A percentile compares a stretch with the other conserved stretches of the same genome.
Evolutionary conservation across 2,888 invertebrate genomes (phyloP).

Genomic region (Aphidoletes aphidimyza): DNA sequence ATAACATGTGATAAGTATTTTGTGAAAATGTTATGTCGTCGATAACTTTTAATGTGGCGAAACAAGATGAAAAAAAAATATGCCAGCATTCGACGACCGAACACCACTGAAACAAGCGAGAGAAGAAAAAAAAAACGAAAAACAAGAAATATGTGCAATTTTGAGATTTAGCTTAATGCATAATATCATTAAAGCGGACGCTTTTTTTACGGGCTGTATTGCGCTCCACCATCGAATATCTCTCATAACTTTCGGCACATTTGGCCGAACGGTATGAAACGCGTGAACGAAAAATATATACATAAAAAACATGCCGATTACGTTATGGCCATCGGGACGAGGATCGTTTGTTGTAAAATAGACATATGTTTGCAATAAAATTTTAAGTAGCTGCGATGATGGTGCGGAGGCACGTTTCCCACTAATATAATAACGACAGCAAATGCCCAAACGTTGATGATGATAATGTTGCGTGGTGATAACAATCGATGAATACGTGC

Average conservation of each 20-base stretch:
- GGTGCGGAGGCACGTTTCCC: slow-evolving; percentile 9
- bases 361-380: slow-evolving; percentile 49
- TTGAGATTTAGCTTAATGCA: slow-evolving; percentile 23
- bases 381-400: slow-evolving; percentile 35
- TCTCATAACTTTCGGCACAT: slow-evolving; percentile 19
- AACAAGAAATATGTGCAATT: slow-evolving; percentile 49
- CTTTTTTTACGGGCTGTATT: background rate
- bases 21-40: slow-evolving; percentile 49
- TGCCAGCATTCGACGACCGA: too few species aligned
- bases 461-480: too few species aligned
- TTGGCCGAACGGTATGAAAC: background rate
- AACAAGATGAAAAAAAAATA: slow-evolving; percentile 39
- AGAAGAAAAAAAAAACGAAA: background rate
- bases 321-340: background rate
- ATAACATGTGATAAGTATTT: slow-evolving; percentile 51
- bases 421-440: slow-evolving; percentile 31
- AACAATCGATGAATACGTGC: slow-evolving; percentile 31
- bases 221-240: background rate
- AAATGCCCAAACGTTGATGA: slow-evolving; percentile 16
- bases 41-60: slow-evolving; percentile 49
- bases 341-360: slow-evolving; percentile 51
- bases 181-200: slow-evolving; percentile 46
- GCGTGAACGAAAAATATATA: background rate
- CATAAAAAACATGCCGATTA: background rate
- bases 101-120: too few species aligned